Conservation (phyloP, 2,797 vertebrate species). For the Lateolabrax maculatus region DNA sequence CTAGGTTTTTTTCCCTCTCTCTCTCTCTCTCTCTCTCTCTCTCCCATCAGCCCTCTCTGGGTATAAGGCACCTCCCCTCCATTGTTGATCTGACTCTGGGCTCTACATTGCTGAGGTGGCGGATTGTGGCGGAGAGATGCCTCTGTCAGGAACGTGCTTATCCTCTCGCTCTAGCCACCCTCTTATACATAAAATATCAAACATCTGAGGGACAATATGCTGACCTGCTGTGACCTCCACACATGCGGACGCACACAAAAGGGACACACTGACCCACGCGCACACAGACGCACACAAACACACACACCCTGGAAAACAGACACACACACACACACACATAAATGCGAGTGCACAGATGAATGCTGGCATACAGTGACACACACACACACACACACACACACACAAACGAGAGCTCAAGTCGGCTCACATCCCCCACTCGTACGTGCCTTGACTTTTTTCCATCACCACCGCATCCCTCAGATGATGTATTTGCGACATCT, state of each 20-base stretch:
- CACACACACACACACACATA: conserved; percentile 50
- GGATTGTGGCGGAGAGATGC: conserved; percentile 89
- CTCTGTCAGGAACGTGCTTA: conserved; percentile 92
- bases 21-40: conserved; percentile 31
- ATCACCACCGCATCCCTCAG: conserved; percentile 88
- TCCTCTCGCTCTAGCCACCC: conserved; percentile 89
- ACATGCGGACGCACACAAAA: conserved; percentile 79
- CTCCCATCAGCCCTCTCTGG: conserved; percentile 68
- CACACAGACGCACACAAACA: conserved; percentile 34
- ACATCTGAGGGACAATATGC: conserved; percentile 98
- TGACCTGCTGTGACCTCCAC: conserved; percentile 96
- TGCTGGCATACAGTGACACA: conserved; percentile 80
- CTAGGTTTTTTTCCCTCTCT: conserved; percentile 35
- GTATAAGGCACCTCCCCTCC: conserved; percentile 69
- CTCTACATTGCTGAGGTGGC: conserved; percentile 83
- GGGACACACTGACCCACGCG: conserved; percentile 50
- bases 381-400: conserved; percentile 58
- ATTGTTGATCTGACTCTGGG: conserved; percentile 79
- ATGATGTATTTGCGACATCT: conserved; percentile 99
- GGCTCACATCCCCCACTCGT: conserved; percentile 89
- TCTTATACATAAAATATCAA: conserved; percentile 97
- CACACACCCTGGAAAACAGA: conserved; percentile 65
- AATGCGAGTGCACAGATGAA: conserved; percentile 66
- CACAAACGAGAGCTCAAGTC: conserved; percentile 77
- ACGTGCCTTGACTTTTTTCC: conserved; percentile 93